Percentiles rank a stretch among this genome's conserved stretches.
Evolutionary conservation across 2,797 vertebrate species (phyloP).

Genomic region (Tokudaia muenninki): DNA sequence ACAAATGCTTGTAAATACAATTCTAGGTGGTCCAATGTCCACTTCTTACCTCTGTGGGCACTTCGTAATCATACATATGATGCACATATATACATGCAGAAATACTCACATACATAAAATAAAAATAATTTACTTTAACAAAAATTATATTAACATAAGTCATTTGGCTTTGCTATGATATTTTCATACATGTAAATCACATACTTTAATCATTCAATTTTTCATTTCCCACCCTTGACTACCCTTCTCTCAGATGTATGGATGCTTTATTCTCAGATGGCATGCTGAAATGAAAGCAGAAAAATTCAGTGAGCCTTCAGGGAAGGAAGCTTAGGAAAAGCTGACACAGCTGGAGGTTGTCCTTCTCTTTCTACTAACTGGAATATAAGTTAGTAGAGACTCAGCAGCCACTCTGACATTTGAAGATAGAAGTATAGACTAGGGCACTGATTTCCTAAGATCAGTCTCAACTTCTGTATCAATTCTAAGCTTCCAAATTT

Average conservation of each 20-base stretch:
- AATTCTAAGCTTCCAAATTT: constrained; percentile 38
- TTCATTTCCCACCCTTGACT: background rate
- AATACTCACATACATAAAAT: background rate
- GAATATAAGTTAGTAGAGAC: constrained; percentile 13
- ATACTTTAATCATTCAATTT: background rate
- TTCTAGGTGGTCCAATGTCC: background rate
- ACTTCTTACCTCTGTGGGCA: background rate
- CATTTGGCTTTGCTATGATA: background rate
- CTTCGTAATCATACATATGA: background rate
- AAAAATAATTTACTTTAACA: background rate
- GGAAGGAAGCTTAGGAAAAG: constrained; percentile 26
- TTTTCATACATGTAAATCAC: background rate
- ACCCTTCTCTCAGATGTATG: background rate
- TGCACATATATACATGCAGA: no score
- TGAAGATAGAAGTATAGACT: background rate
- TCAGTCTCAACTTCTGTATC: background rate
- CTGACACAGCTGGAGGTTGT: background rate
- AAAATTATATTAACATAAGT: background rate
- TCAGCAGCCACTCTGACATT: constrained; percentile 2
- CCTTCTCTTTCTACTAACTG: background rate
- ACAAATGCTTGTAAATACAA: background rate
- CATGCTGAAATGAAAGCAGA: constrained; percentile 36
- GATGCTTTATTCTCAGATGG: constrained; percentile 20
- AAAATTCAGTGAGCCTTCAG: background rate
- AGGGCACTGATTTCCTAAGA: background rate